Percentiles rank a stretch among this genome's conserved stretches.
Conservation (phyloP, 2,113 vertebrate genomes). For the Pygoscelis adeliae region DNA sequence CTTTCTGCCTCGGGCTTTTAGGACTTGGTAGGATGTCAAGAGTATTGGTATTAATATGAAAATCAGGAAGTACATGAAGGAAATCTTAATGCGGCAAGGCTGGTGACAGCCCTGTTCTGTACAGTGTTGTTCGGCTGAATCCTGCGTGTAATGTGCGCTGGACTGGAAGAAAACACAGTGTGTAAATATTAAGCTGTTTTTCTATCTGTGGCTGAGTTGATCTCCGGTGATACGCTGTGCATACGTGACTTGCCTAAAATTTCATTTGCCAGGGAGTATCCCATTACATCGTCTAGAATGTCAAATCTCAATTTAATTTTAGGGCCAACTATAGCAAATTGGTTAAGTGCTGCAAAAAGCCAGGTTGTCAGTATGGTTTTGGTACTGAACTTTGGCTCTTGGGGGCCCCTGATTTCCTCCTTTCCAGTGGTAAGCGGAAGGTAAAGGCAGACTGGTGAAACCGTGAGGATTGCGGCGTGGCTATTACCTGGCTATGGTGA, state of each 20-base stretch:
- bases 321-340: neutral
- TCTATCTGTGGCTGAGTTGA: neutral
- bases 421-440: neutral
- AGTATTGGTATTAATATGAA: neutral
- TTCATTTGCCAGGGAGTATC: neutral
- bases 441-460: neutral
- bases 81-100: neutral
- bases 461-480: neutral
- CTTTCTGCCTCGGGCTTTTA: neutral
- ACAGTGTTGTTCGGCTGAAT: neutral
- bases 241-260: neutral
- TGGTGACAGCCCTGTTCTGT: neutral
- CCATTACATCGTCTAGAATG: neutral
- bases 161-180: neutral
- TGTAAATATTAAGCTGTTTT: neutral
- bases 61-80: neutral
- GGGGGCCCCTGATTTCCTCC: neutral
- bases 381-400: neutral
- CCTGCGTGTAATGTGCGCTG: neutral
- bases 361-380: neutral
- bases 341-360: neutral
- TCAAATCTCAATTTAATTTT: neutral
- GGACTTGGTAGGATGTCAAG: neutral
- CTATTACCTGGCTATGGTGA: neutral
- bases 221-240: neutral